phyloP scores from a whole-genome alignment of 2,888 invertebrate genomes.

The Cloeon dipterum region DNA sequence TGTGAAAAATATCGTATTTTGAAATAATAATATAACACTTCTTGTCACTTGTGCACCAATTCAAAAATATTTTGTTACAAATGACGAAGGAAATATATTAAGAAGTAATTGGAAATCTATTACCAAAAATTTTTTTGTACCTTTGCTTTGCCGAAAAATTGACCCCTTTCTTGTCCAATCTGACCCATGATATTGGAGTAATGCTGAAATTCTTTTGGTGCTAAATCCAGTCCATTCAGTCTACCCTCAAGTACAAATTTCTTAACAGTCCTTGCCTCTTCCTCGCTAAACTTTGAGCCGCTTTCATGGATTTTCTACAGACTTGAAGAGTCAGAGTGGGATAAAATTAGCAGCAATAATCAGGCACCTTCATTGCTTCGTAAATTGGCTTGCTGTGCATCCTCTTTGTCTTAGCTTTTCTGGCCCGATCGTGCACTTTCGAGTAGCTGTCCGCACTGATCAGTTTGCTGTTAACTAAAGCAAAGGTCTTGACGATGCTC shows the following conservation, averaged over 20 bases:
- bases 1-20: too few relatives aligned
- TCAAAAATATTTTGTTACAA: too few relatives aligned
- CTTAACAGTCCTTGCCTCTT: slow-evolving; percentile 44
- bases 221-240: slow-evolving; percentile 55
- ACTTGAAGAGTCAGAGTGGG: not conserved
- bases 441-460: slow-evolving; percentile 61
- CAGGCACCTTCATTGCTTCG: slow-evolving; percentile 14
- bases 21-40: too few relatives aligned
- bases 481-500: slow-evolving; percentile 68
- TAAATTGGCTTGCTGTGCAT: slow-evolving; percentile 48
- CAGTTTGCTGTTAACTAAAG: slow-evolving; percentile 49
- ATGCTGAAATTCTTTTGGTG: slow-evolving; percentile 23
- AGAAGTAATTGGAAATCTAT: too few relatives aligned
- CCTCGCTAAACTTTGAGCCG: slow-evolving; percentile 20
- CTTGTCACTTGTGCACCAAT: too few relatives aligned
- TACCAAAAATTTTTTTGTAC: slow-evolving; percentile 10
- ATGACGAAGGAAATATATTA: too few relatives aligned
- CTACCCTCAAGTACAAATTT: slow-evolving; percentile 64
- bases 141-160: slow-evolving; percentile 43
- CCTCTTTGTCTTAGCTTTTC: slow-evolving; percentile 46
- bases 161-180: slow-evolving; percentile 29
- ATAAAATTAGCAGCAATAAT: not conserved
- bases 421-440: slow-evolving; percentile 56
- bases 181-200: slow-evolving; percentile 29
- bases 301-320: not conserved